Base-by-base conservation (phyloP, 2,113 vertebrate genomes). In the Eleginops maclovinus region DNA sequence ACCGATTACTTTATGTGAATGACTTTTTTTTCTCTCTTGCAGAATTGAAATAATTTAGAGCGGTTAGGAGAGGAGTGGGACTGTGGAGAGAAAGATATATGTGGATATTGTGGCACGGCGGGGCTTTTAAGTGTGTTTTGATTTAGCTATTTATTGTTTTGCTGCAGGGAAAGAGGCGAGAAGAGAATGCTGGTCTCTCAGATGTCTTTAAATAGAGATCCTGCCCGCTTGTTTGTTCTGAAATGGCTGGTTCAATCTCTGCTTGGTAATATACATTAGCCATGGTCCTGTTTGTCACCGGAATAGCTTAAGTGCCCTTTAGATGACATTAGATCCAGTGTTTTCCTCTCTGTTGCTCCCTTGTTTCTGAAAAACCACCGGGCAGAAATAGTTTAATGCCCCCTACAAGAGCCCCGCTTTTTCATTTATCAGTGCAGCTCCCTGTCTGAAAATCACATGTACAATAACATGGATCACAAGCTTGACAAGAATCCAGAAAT, bases 141-240 rank as follows among this genome's bases (percentile, higher is more conserved):
- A 91, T 92, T 91, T 88, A 64, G 86, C 89, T 92, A 83, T 90
- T 93, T 91, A 86, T 87, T 87, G 84, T 88, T 87, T 84, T 63
- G 83, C 86, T 85, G 83, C 75, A 22, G 85, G 84, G 85, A 87
- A 79, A 7, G 63, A 76, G 49, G 85, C 71, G 2, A 85, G 74
- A 62, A 74, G 81, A 82, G 75, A 88, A 83, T 41, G 71, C 70
- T 22, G 77, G 54, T 82, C 79, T 74, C 82, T 90, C 66, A 60
- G 81, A 91, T 78, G 82, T 89, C 89, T 89, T 88, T 85, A 91
- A 93, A 92, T 85, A 89, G 86, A 83, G 75, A 77, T 83, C 64
- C 87, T 80, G 71, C 77, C 70, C n/a, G 70, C 73, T 75, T 8
- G 31, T 84, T 87, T 76, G 73, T 77, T 31, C 74, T 77, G 76